Percentiles rank a stretch among this genome's conserved stretches.
Evolutionary conservation across 2,797 vertebrate species (phyloP).

Genomic region (Ceryle rudis): DNA sequence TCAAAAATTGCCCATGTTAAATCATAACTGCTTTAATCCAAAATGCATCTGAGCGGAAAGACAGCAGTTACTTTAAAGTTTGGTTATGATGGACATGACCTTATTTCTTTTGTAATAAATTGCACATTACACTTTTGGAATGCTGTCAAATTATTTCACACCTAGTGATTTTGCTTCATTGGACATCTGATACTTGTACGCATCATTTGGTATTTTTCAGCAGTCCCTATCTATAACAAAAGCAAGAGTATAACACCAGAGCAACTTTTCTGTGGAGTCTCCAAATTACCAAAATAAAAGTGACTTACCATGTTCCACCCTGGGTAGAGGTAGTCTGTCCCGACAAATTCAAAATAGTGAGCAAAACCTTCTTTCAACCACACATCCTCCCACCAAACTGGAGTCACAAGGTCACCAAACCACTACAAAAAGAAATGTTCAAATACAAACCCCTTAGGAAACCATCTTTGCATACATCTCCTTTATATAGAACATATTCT

Average conservation of each 20-base stretch:
- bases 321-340: constrained; percentile 96
- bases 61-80: constrained; percentile 21
- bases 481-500: background rate
- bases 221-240: background rate
- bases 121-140: constrained; percentile 42
- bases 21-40: background rate
- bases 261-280: background rate
- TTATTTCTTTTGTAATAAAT: constrained; percentile 49
- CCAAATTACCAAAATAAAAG: background rate
- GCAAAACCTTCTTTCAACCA: constrained; percentile 98
- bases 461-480: background rate
- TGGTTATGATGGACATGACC: background rate
- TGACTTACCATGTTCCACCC: constrained; percentile 96
- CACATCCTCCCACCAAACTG: constrained; percentile 98
- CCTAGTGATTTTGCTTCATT: constrained; percentile 49
- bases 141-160: constrained; percentile 44
- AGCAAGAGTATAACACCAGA: background rate
- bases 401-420: constrained; percentile 98
- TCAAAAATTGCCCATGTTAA: background rate
- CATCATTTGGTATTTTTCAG: constrained; percentile 39
- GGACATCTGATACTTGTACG: constrained; percentile 20
- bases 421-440: constrained; percentile 83
- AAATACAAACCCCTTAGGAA: constrained; percentile 1
- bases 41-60: constrained; percentile 37
- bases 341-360: constrained; percentile 97